Percentiles rank a stretch among this genome's conserved stretches.
Conservation (phyloP, 1,140 invertebrate species). For the Branchinecta lindahli region DNA sequence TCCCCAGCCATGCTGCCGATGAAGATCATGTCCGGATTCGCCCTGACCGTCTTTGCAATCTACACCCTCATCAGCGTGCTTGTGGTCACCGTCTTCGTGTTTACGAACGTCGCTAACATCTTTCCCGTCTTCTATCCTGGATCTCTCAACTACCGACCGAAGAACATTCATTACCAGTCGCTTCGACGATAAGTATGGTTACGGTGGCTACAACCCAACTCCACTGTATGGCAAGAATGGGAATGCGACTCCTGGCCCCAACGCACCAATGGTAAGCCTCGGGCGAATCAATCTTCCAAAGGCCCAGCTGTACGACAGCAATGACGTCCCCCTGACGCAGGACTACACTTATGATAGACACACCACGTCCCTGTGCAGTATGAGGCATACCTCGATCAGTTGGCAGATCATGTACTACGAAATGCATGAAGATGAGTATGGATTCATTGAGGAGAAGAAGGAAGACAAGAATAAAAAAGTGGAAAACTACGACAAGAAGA, state of each 20-base stretch:
- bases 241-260: no score
- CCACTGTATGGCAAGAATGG: background rate
- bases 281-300: background rate
- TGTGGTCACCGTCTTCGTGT: background rate
- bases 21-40: background rate
- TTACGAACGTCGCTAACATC: background rate
- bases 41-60: background rate
- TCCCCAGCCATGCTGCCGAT: no score
- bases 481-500: background rate
- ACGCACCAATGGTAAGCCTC: no score
- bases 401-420: constrained; percentile 5
- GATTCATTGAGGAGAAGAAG: background rate
- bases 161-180: background rate
- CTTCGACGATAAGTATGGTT: background rate
- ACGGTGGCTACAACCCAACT: background rate
- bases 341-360: background rate
- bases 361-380: background rate
- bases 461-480: background rate
- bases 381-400: background rate
- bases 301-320: background rate
- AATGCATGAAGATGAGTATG: constrained; percentile 8
- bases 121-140: background rate
- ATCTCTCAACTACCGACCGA: background rate
- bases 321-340: background rate
- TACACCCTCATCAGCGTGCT: background rate